phyloP scores from a whole-genome alignment of 1,140 invertebrate species.

The Aphelinus certus region DNA sequence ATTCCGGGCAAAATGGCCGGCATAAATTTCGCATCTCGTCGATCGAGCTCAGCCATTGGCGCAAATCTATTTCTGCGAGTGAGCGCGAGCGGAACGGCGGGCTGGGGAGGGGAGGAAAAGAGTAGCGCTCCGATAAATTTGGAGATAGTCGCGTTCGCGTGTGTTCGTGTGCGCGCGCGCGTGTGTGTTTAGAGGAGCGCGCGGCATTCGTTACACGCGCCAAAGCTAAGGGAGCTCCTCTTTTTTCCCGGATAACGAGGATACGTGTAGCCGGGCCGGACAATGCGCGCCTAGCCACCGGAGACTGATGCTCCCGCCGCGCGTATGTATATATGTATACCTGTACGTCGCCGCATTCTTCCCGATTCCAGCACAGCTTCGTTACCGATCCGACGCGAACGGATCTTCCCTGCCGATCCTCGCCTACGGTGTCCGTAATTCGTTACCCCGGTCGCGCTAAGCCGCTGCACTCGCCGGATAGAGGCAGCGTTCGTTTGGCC shows the following conservation, averaged over 20 bases:
- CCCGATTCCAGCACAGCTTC: no score
- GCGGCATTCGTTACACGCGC: slow-evolving; percentile 25
- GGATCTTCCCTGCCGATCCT: no score
- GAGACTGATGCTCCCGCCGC: not conserved
- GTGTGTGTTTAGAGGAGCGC: not conserved
- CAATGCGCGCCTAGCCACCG: not conserved
- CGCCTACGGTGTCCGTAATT: no score
- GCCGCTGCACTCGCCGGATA: no score
- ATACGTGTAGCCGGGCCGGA: not conserved
- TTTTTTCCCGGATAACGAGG: slow-evolving; percentile 2
- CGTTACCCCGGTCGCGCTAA: no score
- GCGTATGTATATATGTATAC: no score
- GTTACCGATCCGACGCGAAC: no score
- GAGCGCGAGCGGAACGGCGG: not conserved
- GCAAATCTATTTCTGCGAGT: slow-evolving; percentile 24
- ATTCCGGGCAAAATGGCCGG: slow-evolving; percentile 40
- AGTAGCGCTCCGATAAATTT: slow-evolving; percentile 29
- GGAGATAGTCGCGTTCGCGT: no score
- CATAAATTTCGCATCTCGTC: slow-evolving; percentile 39
- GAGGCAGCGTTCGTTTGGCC: no score
- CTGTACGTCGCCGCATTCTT: no score
- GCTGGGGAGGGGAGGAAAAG: slow-evolving; percentile 8
- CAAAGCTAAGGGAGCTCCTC: not conserved
- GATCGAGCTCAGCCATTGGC: slow-evolving; percentile 26
- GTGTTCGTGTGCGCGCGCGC: no score